Percentiles rank a stretch among this genome's conserved stretches.
phyloP scores from a whole-genome alignment of 2,797 vertebrate species.

The Sebastes iracundus region DNA sequence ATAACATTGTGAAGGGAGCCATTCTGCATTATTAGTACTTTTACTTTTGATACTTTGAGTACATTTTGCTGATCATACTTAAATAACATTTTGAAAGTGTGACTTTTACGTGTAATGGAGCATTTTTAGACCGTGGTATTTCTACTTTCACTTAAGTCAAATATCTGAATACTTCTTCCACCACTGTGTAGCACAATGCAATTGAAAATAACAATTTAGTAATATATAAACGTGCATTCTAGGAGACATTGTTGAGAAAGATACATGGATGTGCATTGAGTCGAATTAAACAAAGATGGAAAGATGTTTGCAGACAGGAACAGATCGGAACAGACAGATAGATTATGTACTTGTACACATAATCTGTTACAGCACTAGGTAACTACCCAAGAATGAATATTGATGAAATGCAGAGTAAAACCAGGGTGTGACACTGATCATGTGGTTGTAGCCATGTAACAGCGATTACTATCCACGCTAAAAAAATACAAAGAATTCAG shows the following conservation, averaged over 20 bases:
- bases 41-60: too few species aligned
- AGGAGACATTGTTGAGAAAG: background rate
- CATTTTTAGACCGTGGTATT: too few species aligned
- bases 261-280: background rate
- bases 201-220: background rate
- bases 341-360: background rate
- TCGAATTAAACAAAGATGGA: background rate
- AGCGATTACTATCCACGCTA: background rate
- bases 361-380: background rate
- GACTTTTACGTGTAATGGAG: too few species aligned
- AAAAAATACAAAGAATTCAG: background rate
- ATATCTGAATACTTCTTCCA: too few species aligned
- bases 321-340: background rate
- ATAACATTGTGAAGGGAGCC: too few species aligned
- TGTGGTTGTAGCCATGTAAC: background rate
- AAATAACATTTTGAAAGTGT: too few species aligned
- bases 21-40: too few species aligned
- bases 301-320: conserved; percentile 6
- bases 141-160: too few species aligned
- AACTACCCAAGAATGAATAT: background rate
- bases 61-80: too few species aligned
- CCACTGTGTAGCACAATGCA: background rate
- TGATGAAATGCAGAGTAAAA: conserved; percentile 10
- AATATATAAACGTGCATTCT: background rate
- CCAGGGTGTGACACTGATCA: background rate